A percentile compares a stretch with the other conserved stretches of the same genome.
Evolutionary conservation across 2,888 invertebrate genomes (phyloP).

Genomic region (Acronicta aceris): DNA sequence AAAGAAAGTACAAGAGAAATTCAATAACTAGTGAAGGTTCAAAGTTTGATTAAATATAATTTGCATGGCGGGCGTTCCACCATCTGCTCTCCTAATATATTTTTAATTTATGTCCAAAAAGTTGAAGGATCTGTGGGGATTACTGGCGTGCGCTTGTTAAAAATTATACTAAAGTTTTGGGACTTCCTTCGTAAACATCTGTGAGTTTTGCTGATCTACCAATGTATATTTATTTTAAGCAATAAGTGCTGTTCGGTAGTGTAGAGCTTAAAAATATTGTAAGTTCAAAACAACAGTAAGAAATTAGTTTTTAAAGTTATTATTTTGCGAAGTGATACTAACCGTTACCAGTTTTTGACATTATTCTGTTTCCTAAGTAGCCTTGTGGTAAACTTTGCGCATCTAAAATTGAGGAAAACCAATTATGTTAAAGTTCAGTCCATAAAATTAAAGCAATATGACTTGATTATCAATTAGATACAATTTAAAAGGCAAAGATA

Average conservation of each 20-base stretch:
- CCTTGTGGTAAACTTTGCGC: conserved; percentile 1
- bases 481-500: background rate
- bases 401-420: conserved; percentile 13
- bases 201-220: conserved; percentile 21
- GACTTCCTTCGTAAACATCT: conserved; percentile 62
- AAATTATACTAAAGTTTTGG: conserved; percentile 67
- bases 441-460: too few species aligned
- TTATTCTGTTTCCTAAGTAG: conserved; percentile 6
- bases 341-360: conserved; percentile 34
- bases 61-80: conserved; percentile 76
- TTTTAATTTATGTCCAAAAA: conserved; percentile 86
- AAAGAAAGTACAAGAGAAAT: conserved; percentile 64
- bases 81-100: conserved; percentile 84
- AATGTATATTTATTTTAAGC: conserved; percentile 18
- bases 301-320: background rate
- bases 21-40: conserved; percentile 67
- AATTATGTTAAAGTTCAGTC: too few species aligned
- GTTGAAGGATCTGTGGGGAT: conserved; percentile 69
- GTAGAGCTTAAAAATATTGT: background rate
- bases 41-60: conserved; percentile 82
- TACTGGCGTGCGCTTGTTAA: conserved; percentile 65
- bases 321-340: background rate
- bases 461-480: too few species aligned
- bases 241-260: background rate
- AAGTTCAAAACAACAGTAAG: too few species aligned